These are phyloP conservation scores for Nymphicus hollandicus DNA, from an alignment of 2,113 vertebrate species.

Conservation along the genomic window DNA sequence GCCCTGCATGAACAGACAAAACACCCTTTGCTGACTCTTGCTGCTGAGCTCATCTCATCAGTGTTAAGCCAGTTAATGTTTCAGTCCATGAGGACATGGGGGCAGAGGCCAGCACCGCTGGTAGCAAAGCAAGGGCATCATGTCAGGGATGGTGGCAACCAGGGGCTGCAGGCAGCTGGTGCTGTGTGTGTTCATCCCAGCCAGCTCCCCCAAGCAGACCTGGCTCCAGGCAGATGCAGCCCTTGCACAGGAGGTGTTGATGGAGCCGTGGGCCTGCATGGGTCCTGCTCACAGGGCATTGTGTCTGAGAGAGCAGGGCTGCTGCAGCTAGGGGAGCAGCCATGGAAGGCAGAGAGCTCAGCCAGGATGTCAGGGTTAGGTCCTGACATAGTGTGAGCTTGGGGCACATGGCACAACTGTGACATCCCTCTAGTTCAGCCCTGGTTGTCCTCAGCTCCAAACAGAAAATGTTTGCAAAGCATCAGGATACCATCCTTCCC, in stretches of 20 bases:
- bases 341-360: background rate
- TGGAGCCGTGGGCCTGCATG: accelerated
- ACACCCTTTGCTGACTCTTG: background rate
- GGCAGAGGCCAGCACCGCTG: accelerated
- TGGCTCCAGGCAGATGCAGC: accelerated
- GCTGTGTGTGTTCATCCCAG: background rate
- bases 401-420: background rate
- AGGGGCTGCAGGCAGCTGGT: background rate
- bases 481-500: background rate
- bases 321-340: accelerated
- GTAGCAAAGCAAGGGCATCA: accelerated
- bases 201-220: background rate
- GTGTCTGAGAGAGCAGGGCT: background rate
- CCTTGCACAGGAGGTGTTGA: background rate
- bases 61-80: background rate
- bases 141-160: accelerated
- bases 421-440: background rate
- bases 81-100: accelerated
- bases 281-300: background rate
- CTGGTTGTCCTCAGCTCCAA: background rate
- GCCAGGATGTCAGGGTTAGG: background rate
- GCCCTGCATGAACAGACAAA: accelerated
- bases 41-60: background rate
- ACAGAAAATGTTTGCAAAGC: background rate
- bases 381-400: accelerated